Percentiles rank a stretch among this genome's conserved stretches.
Conservation (phyloP, 2,113 vertebrate species). For the Nymphicus hollandicus region DNA sequence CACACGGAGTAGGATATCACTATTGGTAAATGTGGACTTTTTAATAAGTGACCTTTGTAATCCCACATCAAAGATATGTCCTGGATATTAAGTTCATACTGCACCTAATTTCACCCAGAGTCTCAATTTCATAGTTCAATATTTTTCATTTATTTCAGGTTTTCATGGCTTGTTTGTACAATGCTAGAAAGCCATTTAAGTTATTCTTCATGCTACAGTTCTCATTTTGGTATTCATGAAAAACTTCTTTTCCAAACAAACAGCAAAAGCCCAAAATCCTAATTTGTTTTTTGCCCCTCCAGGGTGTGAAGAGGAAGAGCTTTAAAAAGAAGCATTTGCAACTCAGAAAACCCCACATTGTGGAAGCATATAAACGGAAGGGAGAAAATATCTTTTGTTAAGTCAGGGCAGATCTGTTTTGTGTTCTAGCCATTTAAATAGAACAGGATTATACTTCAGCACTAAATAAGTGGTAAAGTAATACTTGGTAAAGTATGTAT, state of each 20-base stretch:
- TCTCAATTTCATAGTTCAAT: slow-evolving; percentile 29
- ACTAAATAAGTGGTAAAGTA: slow-evolving; percentile 52
- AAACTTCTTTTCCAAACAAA: slow-evolving; percentile 40
- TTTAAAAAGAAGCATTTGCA: slow-evolving; percentile 1
- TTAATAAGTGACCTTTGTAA: background rate
- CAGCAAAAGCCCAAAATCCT: background rate
- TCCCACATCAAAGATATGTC: background rate
- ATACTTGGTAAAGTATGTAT: slow-evolving; percentile 51
- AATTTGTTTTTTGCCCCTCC: slow-evolving; percentile 38
- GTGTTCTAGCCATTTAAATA: slow-evolving; percentile 47
- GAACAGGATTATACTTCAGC: slow-evolving; percentile 47
- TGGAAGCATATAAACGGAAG: background rate
- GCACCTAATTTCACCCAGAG: slow-evolving; percentile 9
- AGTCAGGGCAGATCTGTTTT: background rate
- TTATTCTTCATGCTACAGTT: slow-evolving; percentile 56
- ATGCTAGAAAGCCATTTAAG: slow-evolving; percentile 49
- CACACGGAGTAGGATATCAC: background rate
- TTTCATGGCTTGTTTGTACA: slow-evolving; percentile 55
- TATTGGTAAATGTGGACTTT: background rate
- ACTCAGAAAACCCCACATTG: background rate
- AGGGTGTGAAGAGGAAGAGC: background rate
- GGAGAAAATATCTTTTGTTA: background rate
- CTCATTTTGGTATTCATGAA: slow-evolving; percentile 34
- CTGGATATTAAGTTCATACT: slow-evolving; percentile 26
- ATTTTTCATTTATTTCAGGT: slow-evolving; percentile 66